A percentile compares a stretch with the other conserved stretches of the same genome.
Evolutionary conservation across 2,113 vertebrate species (phyloP).

Genomic region (Protomyctophum bolini): DNA sequence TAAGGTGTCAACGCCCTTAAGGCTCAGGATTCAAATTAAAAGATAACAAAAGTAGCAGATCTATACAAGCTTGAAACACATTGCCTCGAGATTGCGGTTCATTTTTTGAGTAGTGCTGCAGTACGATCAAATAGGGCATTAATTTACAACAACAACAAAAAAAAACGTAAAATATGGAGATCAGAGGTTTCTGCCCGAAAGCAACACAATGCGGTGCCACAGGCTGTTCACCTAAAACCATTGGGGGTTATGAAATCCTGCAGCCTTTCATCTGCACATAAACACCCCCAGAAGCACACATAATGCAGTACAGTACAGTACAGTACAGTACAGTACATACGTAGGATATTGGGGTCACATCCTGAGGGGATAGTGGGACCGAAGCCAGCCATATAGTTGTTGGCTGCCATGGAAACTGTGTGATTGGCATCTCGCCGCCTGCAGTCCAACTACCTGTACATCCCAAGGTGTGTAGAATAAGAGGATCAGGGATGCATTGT

Average conservation of each 20-base stretch:
- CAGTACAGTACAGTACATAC: constrained; percentile 20
- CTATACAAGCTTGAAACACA: too few relatives aligned
- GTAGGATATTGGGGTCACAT: constrained; percentile 20
- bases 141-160: too few relatives aligned
- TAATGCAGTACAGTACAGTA: too few relatives aligned
- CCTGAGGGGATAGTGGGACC: constrained; percentile 41
- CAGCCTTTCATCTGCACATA: constrained; percentile 38
- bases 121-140: too few relatives aligned
- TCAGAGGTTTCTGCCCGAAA: too few relatives aligned
- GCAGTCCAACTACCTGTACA: constrained; percentile 27
- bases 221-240: constrained; percentile 36
- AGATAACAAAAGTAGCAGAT: too few relatives aligned
- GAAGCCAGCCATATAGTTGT: constrained; percentile 28
- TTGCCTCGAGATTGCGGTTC: too few relatives aligned
- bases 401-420: constrained; percentile 63
- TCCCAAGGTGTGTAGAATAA: constrained; percentile 10
- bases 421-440: constrained; percentile 56
- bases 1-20: background rate
- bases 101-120: too few relatives aligned
- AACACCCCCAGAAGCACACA: constrained; percentile 1
- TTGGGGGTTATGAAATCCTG: constrained; percentile 43
- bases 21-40: too few relatives aligned
- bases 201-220: constrained; percentile 13
- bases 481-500: constrained; percentile 22
- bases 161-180: too few relatives aligned